Evolutionary conservation across 2,113 vertebrate genomes (phyloP).

Genomic region (Zootoca vivipara): DNA sequence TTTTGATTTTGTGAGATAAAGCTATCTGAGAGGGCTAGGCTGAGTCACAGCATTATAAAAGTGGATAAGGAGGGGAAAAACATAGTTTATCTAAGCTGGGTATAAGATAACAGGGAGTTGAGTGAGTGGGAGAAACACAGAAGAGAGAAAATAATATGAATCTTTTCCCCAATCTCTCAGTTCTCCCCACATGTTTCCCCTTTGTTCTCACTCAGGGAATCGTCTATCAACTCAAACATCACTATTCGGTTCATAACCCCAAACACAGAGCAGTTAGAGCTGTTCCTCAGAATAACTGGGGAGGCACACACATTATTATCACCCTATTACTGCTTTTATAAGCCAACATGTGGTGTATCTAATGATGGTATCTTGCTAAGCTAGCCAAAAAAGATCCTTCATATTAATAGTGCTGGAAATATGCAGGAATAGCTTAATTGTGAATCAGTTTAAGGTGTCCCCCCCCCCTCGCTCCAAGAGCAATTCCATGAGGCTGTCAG

Average conservation of each 20-base stretch:
- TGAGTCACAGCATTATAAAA: neutral
- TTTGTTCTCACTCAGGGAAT: neutral
- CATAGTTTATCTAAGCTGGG: neutral
- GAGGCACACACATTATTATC: neutral
- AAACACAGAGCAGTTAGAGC: neutral
- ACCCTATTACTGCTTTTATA: neutral
- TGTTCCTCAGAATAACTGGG: neutral
- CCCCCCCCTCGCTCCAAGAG: neutral
- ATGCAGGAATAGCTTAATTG: neutral
- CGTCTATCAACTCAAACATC: neutral
- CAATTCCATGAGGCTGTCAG: neutral
- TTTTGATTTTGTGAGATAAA: conserved; percentile 4
- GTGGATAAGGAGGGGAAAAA: neutral
- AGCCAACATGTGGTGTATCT: neutral
- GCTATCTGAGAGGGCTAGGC: neutral
- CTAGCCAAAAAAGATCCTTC: neutral
- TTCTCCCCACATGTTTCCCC: neutral
- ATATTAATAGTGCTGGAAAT: neutral
- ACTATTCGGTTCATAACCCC: neutral
- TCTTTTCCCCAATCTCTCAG: neutral
- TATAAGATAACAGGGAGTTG: neutral
- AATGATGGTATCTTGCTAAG: neutral
- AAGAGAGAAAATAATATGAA: neutral
- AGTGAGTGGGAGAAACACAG: neutral
- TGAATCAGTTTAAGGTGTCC: neutral